A percentile compares a stretch with the other conserved stretches of the same genome.
Evolutionary conservation across 2,888 invertebrate genomes (phyloP).

Genomic region (Megalurothrips usitatus): DNA sequence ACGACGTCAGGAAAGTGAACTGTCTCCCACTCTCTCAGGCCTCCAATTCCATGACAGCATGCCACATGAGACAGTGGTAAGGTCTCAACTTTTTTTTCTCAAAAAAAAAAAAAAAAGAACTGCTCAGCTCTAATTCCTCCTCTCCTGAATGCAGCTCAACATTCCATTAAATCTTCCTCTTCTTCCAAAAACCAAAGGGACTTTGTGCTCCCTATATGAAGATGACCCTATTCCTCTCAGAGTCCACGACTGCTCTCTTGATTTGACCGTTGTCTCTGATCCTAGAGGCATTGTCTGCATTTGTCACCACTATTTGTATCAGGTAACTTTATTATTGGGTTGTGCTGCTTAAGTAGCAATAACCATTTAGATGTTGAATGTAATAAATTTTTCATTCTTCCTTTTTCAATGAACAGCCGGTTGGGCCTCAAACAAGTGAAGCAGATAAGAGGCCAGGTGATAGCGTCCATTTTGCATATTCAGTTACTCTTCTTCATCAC

Average conservation of each 20-base stretch:
- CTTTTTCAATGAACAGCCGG: slow-evolving; percentile 48
- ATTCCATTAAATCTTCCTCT: slow-evolving; percentile 78
- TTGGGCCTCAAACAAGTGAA: slow-evolving; percentile 54
- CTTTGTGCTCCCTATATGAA: slow-evolving; percentile 64
- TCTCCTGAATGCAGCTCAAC: slow-evolving; percentile 59
- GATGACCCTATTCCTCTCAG: slow-evolving; percentile 75
- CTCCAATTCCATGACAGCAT: slow-evolving; percentile 81
- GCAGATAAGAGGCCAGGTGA: slow-evolving; percentile 42
- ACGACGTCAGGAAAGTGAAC: slow-evolving; percentile 51
- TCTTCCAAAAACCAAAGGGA: slow-evolving; percentile 53
- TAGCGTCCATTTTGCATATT: slow-evolving; percentile 79
- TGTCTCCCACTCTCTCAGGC: slow-evolving; percentile 72
- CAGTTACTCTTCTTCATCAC: slow-evolving; percentile 75
- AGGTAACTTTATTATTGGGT: slow-evolving; percentile 43
- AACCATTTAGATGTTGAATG: background rate
- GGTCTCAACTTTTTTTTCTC: slow-evolving; percentile 39
- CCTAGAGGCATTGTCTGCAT: slow-evolving; percentile 67
- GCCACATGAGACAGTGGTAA: slow-evolving; percentile 81
- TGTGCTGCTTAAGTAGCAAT: background rate
- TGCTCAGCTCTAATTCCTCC: slow-evolving; percentile 28
- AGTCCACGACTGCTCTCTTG: slow-evolving; percentile 75
- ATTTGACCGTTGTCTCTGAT: slow-evolving; percentile 72
- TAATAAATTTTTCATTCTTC: slow-evolving; percentile 27
- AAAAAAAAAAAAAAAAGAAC: background rate
- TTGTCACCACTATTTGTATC: slow-evolving; percentile 80